Conservation (phyloP, 2,797 vertebrate species). For the Antennarius maculatus region DNA sequence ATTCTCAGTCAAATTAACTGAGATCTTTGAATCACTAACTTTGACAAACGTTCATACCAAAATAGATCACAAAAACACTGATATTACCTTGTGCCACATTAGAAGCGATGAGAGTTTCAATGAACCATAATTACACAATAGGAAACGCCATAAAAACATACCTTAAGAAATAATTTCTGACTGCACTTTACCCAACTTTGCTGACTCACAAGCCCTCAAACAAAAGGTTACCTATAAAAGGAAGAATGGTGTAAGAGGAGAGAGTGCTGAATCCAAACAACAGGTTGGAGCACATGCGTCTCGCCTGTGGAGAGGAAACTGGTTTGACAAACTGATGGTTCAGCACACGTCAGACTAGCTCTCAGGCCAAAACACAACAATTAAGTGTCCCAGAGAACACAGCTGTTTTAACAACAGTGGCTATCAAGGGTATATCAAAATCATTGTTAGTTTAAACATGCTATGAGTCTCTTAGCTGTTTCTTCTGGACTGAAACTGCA, state of each 20-base stretch:
- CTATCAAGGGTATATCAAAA: too few relatives aligned
- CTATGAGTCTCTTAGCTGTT: too few relatives aligned
- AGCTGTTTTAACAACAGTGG: background rate
- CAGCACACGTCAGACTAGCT: slow-evolving; percentile 43
- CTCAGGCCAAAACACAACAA: slow-evolving; percentile 12
- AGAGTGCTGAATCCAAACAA: slow-evolving; percentile 34
- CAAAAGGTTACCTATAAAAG: slow-evolving; percentile 4
- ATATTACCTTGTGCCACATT: background rate
- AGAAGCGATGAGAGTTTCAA: slow-evolving; percentile 1
- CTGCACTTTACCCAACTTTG: background rate
- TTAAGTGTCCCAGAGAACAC: background rate
- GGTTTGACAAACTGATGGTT: slow-evolving; percentile 55
- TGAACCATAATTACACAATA: background rate
- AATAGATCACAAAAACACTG: background rate
- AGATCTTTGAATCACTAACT: background rate
- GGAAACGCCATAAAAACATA: slow-evolving; percentile 14
- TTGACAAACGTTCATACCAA: background rate
- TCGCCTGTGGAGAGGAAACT: slow-evolving; percentile 43
- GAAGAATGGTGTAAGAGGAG: slow-evolving; percentile 4
- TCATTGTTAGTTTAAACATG: too few relatives aligned
- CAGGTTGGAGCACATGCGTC: slow-evolving; percentile 23
- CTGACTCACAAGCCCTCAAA: slow-evolving; percentile 15
- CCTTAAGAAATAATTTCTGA: slow-evolving; percentile 17
- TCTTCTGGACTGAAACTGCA: too few relatives aligned
- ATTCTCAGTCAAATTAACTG: too few relatives aligned